Base-by-base conservation (phyloP, 2,113 vertebrate genomes). In the Prunella himalayana region DNA sequence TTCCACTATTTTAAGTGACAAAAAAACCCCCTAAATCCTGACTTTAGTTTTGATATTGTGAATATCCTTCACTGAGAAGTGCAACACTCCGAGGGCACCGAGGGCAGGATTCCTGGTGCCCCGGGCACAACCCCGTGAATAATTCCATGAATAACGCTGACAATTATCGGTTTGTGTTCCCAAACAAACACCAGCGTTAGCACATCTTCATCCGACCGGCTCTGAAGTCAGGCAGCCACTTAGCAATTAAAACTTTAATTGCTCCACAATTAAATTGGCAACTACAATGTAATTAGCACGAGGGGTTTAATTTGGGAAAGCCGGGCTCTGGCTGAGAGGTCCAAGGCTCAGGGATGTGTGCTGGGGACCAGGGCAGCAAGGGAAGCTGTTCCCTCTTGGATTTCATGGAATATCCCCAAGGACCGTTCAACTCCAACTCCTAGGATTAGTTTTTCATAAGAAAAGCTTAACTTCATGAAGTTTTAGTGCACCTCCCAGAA, bases 281-380 rank as follows among this genome's bases (percentile, higher is more conserved):
- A 20, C 53, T 47, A 33, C 59, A 44, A 22, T 50, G 60, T 56
- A 63, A 89, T 95, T 89, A 81, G 56, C 39, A 13, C 0, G 0
- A 2, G 1, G 68, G 27, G 77, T 71, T 91, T 75, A 66, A 86
- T 81, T 78, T 63, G 60, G 33, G 51, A 27, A 63, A 41, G 45
- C 0, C 0, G 18, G 31, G 50, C 37, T 64, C 30, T 51, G 57
- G 33, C 18, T 6, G 11, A 24, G 44, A 30, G 35, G 54, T 11
- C 11, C 11, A 8, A 30, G 20, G 31, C 41, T 61, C 1, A 0
- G 79, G 56, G n/a, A 5, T 1, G 1, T 0, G 1, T 37, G 19
- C 5, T 27, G 12, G n/a, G 66, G 25, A 30, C 14, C 13, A 5
- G 44, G 68, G 14, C 45, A 81, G 33, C 2, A 6, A 56, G 20